These are phyloP conservation scores for Cyclopterus lumpus DNA, from an alignment of 2,797 vertebrate species.

Conservation along the genomic window DNA sequence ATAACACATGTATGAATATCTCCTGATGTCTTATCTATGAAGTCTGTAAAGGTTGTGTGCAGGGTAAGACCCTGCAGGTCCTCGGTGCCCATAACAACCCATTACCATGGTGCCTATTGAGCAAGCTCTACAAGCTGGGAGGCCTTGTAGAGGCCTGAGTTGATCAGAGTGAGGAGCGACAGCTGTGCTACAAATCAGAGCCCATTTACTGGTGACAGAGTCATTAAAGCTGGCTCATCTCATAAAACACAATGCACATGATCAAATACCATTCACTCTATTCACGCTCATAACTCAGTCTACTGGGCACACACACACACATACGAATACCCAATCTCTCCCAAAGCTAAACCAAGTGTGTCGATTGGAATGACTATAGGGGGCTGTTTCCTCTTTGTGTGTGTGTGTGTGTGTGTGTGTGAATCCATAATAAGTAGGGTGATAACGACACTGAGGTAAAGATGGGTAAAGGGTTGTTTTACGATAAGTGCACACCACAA, in stretches of 20 bases:
- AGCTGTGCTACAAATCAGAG: constrained; percentile 84
- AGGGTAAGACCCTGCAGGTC: background rate
- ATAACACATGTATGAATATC: background rate
- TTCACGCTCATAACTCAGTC: constrained; percentile 74
- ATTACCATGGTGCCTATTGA: constrained; percentile 1
- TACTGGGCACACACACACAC: constrained; percentile 47
- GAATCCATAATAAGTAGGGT: constrained; percentile 58
- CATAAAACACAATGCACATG: constrained; percentile 79
- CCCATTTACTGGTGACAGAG: constrained; percentile 83
- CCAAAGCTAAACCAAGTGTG: constrained; percentile 65
- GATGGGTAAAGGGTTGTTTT: constrained; percentile 60
- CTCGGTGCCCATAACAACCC: background rate
- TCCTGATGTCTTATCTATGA: constrained; percentile 8
- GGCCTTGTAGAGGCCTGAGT: too few relatives aligned
- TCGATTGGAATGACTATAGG: constrained; percentile 42
- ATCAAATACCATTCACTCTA: constrained; percentile 74
- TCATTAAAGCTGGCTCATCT: constrained; percentile 84
- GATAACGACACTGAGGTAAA: constrained; percentile 59
- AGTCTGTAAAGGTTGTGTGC: background rate
- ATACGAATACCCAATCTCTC: constrained; percentile 36
- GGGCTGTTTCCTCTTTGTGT: constrained; percentile 13
- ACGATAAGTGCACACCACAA: constrained; percentile 68
- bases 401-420: constrained; percentile 6
- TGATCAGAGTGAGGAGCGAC: constrained; percentile 74
- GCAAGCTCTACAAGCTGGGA: constrained; percentile 11